A percentile compares a stretch with the other conserved stretches of the same genome.
Evolutionary conservation across 2,797 vertebrate species (phyloP).

Genomic region (Sparus aurata): DNA sequence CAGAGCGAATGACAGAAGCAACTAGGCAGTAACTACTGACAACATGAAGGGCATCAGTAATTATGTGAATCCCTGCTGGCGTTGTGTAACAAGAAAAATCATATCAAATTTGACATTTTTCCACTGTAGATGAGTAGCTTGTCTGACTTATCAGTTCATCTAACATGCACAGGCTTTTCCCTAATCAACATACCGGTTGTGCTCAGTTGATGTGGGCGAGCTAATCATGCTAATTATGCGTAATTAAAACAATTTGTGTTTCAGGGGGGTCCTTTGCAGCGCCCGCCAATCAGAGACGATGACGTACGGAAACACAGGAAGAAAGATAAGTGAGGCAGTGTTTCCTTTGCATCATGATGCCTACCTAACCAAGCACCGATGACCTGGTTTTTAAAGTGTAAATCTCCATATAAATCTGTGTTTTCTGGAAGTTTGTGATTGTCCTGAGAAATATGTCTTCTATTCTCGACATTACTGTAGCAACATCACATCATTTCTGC

Average conservation of each 20-base stretch:
- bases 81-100: conserved; percentile 22
- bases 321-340: background rate
- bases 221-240: conserved; percentile 38
- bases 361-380: background rate
- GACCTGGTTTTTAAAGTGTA: background rate
- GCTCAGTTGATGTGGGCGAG: conserved; percentile 13
- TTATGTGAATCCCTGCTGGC: background rate
- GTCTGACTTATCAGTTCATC: conserved; percentile 2
- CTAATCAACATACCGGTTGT: background rate
- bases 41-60: no score
- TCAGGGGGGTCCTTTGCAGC: conserved; percentile 23
- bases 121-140: background rate
- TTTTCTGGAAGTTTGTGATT: no score
- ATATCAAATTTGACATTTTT: background rate
- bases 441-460: background rate
- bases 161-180: background rate
- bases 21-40: background rate
- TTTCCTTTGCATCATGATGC: background rate
- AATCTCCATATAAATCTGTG: background rate
- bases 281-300: background rate
- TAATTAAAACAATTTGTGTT: conserved; percentile 51
- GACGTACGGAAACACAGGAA: background rate
- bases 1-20: background rate
- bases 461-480: background rate
- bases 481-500: background rate